phyloP scores from a whole-genome alignment of 92 coral and sea anemone species.

The Heteractis magnifica region DNA sequence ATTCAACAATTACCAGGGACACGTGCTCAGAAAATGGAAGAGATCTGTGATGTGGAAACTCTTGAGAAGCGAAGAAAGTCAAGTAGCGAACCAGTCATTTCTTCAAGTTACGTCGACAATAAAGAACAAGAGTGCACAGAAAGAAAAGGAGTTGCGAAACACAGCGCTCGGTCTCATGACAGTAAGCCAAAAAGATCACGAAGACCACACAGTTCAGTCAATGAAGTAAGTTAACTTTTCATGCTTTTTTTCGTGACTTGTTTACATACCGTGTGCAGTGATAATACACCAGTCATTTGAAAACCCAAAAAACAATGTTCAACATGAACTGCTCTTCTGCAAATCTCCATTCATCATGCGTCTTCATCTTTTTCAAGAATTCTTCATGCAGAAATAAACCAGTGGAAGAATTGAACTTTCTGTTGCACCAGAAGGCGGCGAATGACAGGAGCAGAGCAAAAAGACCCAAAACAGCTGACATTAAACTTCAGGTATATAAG shows the following conservation, averaged over 20 bases:
- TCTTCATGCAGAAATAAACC: neutral
- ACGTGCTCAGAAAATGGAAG: neutral
- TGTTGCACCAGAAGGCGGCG: neutral
- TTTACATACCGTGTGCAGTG: too few species aligned
- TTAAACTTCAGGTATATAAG: constrained; percentile 20
- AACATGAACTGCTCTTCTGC: too few species aligned
- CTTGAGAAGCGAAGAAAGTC: constrained; percentile 29
- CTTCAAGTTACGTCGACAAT: constrained; percentile 21
- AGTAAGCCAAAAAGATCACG: neutral
- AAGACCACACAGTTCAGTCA: constrained; percentile 22
- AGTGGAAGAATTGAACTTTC: neutral
- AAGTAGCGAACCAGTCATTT: constrained; percentile 38
- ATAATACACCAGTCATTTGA: too few species aligned
- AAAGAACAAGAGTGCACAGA: constrained; percentile 17
- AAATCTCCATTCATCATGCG: neutral
- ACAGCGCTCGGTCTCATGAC: neutral
- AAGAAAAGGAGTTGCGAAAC: neutral
- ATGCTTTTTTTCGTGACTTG: too few species aligned
- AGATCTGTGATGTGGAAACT: constrained; percentile 4
- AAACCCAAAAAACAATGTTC: too few species aligned
- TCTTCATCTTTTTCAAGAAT: neutral
- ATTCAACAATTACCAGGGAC: constrained; percentile 45
- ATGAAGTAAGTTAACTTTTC: constrained; percentile 2
- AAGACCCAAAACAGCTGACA: constrained; percentile 35
- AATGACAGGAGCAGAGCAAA: constrained; percentile 7